Conservation (phyloP, 2,113 vertebrate genomes). For the Ursus arctos region DNA sequence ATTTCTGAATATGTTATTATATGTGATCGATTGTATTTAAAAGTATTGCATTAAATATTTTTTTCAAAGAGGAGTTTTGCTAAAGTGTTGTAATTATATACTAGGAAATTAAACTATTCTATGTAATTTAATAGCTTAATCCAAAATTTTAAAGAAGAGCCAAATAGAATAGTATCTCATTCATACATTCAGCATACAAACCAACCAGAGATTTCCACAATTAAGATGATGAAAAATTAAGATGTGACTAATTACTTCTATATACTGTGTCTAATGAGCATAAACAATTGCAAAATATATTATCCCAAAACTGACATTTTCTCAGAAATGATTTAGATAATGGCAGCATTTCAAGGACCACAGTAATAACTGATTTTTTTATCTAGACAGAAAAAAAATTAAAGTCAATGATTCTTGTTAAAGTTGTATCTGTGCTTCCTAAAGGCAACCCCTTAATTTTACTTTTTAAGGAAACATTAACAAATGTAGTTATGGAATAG, state of each 20-base stretch:
- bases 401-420: neutral
- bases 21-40: neutral
- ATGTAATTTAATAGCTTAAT: constrained; percentile 31
- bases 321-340: neutral
- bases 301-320: neutral
- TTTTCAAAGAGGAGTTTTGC: constrained; percentile 12
- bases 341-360: neutral
- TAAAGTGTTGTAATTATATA: constrained; percentile 15
- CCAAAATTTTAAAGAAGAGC: constrained; percentile 39
- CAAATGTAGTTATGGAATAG: neutral
- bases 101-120: neutral
- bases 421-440: neutral
- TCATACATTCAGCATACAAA: neutral
- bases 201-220: neutral
- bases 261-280: neutral
- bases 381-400: neutral
- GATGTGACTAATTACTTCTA: neutral
- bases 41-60: neutral
- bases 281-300: neutral
- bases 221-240: constrained; percentile 32
- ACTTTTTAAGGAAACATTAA: neutral
- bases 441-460: neutral
- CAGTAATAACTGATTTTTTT: neutral
- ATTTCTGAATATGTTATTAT: constrained; percentile 39
- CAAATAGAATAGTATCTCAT: neutral